A percentile compares a stretch with the other conserved stretches of the same genome.
Evolutionary conservation across 2,888 invertebrate genomes (phyloP).

Genomic region (Lasiommata megera): DNA sequence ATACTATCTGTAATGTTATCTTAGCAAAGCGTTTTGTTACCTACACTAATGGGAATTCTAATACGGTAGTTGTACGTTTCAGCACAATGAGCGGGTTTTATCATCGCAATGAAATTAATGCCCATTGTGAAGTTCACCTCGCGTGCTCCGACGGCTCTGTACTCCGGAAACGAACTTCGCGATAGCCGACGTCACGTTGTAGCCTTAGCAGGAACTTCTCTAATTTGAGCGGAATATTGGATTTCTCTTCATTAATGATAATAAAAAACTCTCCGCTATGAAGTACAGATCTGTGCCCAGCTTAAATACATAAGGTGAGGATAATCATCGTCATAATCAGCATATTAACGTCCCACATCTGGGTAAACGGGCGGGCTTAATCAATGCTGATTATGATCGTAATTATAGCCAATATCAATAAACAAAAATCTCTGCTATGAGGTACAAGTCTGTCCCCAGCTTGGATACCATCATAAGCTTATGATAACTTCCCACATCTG

Average conservation of each 20-base stretch:
- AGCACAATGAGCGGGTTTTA: constrained; percentile 48
- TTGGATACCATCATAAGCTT: no score
- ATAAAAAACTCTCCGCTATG: no score
- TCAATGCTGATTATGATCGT: no score
- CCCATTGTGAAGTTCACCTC: constrained; percentile 52
- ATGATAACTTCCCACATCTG: no score
- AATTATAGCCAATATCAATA: no score
- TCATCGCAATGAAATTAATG: constrained; percentile 63
- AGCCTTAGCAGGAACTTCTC: neutral
- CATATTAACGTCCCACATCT: no score
- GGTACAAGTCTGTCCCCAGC: no score
- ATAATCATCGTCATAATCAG: no score
- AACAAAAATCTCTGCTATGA: no score
- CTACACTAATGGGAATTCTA: constrained; percentile 47
- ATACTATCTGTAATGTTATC: constrained; percentile 12
- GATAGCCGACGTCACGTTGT: constrained; percentile 33
- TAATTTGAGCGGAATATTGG: neutral
- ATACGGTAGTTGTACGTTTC: constrained; percentile 43
- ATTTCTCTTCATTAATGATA: neutral
- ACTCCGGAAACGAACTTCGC: constrained; percentile 61
- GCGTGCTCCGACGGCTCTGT: constrained; percentile 60
- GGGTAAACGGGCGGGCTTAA: no score
- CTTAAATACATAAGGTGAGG: no score
- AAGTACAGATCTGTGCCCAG: no score
- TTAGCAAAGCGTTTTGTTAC: constrained; percentile 42